Conservation (phyloP, 1,140 invertebrate species). For the Drosophila asahinai region DNA sequence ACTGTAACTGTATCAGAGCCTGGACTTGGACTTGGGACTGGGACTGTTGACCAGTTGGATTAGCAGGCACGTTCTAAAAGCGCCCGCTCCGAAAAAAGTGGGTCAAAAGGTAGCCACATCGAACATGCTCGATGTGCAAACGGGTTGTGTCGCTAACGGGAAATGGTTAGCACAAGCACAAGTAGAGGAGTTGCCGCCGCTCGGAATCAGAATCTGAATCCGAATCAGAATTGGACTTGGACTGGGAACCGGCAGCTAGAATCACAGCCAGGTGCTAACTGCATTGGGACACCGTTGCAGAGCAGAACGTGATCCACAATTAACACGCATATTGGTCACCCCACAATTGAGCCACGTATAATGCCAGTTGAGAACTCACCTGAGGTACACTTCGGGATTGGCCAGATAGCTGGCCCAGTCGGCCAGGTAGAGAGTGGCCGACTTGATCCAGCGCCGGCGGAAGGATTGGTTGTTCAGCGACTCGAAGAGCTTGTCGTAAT, state of each 20-base stretch:
- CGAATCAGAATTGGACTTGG: slow-evolving; percentile 8
- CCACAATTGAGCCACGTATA: slow-evolving; percentile 30
- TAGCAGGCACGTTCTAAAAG: slow-evolving; percentile 75
- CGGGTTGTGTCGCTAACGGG: slow-evolving; percentile 70
- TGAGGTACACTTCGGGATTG: slow-evolving; percentile 90
- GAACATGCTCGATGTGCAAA: slow-evolving; percentile 70
- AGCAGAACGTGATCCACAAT: slow-evolving; percentile 67
- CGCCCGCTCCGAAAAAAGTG: slow-evolving; percentile 43
- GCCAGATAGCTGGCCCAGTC: slow-evolving; percentile 90
- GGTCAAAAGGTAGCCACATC: slow-evolving; percentile 33
- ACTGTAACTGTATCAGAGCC: slow-evolving; percentile 69
- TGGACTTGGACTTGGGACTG: slow-evolving; percentile 30
- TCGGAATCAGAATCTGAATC: slow-evolving; percentile 42
- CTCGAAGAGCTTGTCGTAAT: slow-evolving; percentile 90
- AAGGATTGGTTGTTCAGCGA: slow-evolving; percentile 92
- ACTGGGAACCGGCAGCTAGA: slow-evolving; percentile 17
- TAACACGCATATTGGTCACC: slow-evolving; percentile 50
- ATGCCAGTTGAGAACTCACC: slow-evolving; percentile 85
- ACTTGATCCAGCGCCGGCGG: slow-evolving; percentile 91
- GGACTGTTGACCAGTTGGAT: slow-evolving; percentile 69
- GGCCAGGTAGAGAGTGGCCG: slow-evolving; percentile 90
- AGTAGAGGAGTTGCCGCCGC: slow-evolving; percentile 46
- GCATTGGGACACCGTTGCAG: slow-evolving; percentile 58
- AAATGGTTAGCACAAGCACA: slow-evolving; percentile 50
- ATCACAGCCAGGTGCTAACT: slow-evolving; percentile 73